Evolutionary conservation across 2,888 invertebrate species (phyloP).

Genomic region (Cheilosia grossa): DNA sequence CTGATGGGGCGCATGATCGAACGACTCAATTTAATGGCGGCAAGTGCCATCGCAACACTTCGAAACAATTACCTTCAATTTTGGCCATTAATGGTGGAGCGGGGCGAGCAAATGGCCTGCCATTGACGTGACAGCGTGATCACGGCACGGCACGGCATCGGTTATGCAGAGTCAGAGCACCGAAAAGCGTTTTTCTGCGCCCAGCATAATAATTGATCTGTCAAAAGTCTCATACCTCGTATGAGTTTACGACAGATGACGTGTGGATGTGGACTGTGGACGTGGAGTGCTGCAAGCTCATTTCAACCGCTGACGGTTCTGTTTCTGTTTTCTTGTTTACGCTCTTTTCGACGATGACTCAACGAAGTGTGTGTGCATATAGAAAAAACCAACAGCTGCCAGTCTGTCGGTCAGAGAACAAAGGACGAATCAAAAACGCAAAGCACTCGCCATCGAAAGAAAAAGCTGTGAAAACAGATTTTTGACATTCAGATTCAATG

Average conservation of each 20-base stretch:
- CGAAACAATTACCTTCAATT: constrained; percentile 71
- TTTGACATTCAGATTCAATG: constrained; percentile 46
- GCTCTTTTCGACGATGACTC: constrained; percentile 41
- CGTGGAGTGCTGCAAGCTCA: constrained; percentile 66
- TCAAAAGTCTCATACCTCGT: constrained; percentile 65
- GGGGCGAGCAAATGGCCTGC: constrained; percentile 65
- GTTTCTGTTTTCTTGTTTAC: constrained; percentile 30
- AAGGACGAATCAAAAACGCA: constrained; percentile 32
- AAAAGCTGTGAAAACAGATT: constrained; percentile 71
- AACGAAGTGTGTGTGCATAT: constrained; percentile 38
- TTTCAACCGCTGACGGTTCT: constrained; percentile 60
- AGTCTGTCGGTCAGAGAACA: constrained; percentile 28
- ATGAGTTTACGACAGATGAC: constrained; percentile 71
- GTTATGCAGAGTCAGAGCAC: background rate
- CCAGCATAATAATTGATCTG: constrained; percentile 73
- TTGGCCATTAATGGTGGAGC: constrained; percentile 61
- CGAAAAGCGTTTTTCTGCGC: constrained; percentile 38
- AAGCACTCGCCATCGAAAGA: constrained; percentile 31
- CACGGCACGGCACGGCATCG: constrained; percentile 54
- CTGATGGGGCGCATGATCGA: constrained; percentile 52
- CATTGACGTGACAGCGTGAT: constrained; percentile 71
- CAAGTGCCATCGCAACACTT: constrained; percentile 69
- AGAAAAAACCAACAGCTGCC: constrained; percentile 68
- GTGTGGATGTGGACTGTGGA: constrained; percentile 55
- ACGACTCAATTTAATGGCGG: constrained; percentile 69